phyloP scores from a whole-genome alignment of 2,797 vertebrate genomes.

The Cirrhinus molitorella region DNA sequence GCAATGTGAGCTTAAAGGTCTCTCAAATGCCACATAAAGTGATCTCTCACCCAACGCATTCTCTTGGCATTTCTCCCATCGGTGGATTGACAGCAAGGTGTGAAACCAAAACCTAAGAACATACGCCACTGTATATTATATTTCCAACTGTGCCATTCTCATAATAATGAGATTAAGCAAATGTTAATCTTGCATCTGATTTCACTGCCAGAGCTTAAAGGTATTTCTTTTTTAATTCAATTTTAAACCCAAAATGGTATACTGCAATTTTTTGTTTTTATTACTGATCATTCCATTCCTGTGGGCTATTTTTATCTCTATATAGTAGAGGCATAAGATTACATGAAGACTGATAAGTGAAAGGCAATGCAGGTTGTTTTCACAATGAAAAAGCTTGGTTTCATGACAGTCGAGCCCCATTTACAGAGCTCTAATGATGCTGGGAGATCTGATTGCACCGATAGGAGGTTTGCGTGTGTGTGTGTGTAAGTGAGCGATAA shows the following conservation, averaged over 20 bases:
- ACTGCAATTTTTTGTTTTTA: constrained; percentile 10
- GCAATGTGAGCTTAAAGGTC: constrained; percentile 37
- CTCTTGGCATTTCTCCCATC: constrained; percentile 46
- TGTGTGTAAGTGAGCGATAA: constrained; percentile 78
- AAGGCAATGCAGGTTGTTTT: constrained; percentile 57
- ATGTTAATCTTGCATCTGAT: constrained; percentile 19
- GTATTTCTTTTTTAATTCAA: constrained; percentile 4
- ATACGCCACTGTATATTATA: not conserved
- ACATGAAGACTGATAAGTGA: constrained; percentile 61
- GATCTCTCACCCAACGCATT: constrained; percentile 34
- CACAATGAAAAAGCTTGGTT: constrained; percentile 66
- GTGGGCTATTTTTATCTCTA: constrained; percentile 43
- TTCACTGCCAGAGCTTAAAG: constrained; percentile 16
- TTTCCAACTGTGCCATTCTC: not conserved
- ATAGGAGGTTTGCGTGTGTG: constrained; percentile 78
- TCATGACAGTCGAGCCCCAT: constrained; percentile 64
- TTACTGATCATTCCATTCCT: constrained; percentile 1
- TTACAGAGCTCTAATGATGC: constrained; percentile 73
- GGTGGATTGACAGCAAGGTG: constrained; percentile 30
- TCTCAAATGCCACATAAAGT: constrained; percentile 48
- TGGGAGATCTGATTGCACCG: constrained; percentile 76
- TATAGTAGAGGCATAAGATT: constrained; percentile 53
- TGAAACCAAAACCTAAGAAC: constrained; percentile 27
- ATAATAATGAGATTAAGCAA: constrained; percentile 14
- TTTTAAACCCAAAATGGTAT: not conserved